Conservation (phyloP, 2,113 vertebrate genomes). For the Chrysemys picta region DNA sequence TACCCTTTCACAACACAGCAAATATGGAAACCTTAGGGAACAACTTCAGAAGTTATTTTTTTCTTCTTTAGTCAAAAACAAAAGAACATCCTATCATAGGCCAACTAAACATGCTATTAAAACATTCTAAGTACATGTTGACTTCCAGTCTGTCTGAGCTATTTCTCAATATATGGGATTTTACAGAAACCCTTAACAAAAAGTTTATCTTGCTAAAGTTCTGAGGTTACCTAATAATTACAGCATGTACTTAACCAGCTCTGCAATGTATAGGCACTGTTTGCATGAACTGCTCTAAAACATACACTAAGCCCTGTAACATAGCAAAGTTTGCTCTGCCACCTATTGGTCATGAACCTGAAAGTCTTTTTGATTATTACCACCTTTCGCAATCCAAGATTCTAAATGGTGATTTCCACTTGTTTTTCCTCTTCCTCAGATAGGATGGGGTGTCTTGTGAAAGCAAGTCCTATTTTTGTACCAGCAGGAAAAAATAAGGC, state of each 20-base stretch:
- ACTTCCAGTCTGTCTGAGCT: not conserved
- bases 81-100: fast-evolving
- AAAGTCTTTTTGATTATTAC: not conserved
- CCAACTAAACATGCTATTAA: not conserved
- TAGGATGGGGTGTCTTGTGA: not conserved
- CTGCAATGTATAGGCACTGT: fast-evolving
- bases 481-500: not conserved
- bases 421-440: not conserved
- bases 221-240: fast-evolving
- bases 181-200: not conserved
- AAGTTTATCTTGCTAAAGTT: fast-evolving
- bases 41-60: not conserved
- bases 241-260: not conserved
- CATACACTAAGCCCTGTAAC: not conserved
- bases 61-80: not conserved
- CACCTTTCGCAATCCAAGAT: not conserved
- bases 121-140: not conserved
- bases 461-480: not conserved
- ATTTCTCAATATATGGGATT: not conserved
- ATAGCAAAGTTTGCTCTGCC: conserved; percentile 72
- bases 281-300: not conserved
- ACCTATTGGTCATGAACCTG: conserved; percentile 74
- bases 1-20: not conserved
- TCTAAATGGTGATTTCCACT: not conserved
- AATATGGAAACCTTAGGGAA: not conserved